These are phyloP conservation scores for Muscicapa comitata DNA, from an alignment of 2,797 vertebrate genomes.

Conservation along the genomic window DNA sequence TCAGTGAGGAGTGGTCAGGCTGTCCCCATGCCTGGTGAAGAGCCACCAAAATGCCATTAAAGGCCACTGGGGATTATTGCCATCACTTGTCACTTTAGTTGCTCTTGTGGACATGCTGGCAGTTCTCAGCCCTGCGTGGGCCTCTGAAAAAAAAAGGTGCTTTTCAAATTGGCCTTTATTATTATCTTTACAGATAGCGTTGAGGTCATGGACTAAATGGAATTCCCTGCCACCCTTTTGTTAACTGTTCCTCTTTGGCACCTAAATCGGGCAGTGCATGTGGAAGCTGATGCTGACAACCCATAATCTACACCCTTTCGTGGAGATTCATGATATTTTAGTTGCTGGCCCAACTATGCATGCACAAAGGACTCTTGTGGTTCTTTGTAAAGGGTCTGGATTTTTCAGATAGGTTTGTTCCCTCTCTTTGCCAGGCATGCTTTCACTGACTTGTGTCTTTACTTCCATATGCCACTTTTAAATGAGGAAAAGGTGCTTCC, in stretches of 20 bases:
- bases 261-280: not conserved
- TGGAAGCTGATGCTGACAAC: not conserved
- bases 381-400: not conserved
- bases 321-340: not conserved
- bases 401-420: not conserved
- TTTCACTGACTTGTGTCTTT: not conserved
- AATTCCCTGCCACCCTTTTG: not conserved
- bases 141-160: not conserved
- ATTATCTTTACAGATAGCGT: not conserved
- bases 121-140: not conserved
- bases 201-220: not conserved
- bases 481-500: not conserved
- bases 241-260: not conserved
- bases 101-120: not conserved
- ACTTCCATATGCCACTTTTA: not conserved
- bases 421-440: not conserved
- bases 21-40: not conserved
- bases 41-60: not conserved
- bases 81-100: not conserved
- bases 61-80: not conserved
- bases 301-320: not conserved
- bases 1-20: not conserved
- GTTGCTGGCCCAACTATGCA: not conserved
- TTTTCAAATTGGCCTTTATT: not conserved
- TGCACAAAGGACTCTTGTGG: rapidly evolving